Base-by-base conservation (phyloP, 2,113 vertebrate genomes). In the Desmodus rotundus region DNA sequence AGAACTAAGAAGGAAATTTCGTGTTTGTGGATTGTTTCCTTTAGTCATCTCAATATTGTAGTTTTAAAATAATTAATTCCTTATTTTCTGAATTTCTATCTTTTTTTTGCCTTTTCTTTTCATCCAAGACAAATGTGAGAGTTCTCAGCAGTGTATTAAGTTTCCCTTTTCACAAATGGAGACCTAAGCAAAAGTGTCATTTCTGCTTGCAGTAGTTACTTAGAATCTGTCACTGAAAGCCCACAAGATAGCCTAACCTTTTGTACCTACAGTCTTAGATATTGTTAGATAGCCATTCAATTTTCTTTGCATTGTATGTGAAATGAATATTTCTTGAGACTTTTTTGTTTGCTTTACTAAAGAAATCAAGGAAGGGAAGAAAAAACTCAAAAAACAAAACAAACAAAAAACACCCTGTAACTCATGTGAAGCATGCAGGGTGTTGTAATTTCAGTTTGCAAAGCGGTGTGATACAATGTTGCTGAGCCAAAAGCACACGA, bases 401-500 rank as follows among this genome's bases (percentile, higher is more conserved):
- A 97, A 87, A 95, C 94, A 70, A 97, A 95, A 98, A 98, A 97
- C 96, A 97, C 61, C 96, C 41, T 92, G 93, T 65, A 43, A 96
- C 97, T 84, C 87, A 93, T 92, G 97, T 50, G 96, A 97, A 97
- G 98, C 97, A 91, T 97, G 97, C 97, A 91, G 97, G 96, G 93
- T 97, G 98, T 98, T 98, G 98, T 98, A 98, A 98, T 98, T 98
- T 96, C 97, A 97, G 92, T 96, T 98, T 98, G 98, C 98, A 98
- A 98, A 98, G 98, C 89, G 81, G 98, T 98, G 98, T 98, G 98
- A 99, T 99, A 99, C 98, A 99, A 99, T 99, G 99, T 99, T 98
- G 98, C 98, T 98, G 98, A 98, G 98, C 98, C 98, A 98, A 98
- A 98, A 98, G 99, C 98, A 85, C 98, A 98, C 97, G 98, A 98